Conservation (phyloP, 1,140 invertebrate species). For the Trichogramma pretiosum region DNA sequence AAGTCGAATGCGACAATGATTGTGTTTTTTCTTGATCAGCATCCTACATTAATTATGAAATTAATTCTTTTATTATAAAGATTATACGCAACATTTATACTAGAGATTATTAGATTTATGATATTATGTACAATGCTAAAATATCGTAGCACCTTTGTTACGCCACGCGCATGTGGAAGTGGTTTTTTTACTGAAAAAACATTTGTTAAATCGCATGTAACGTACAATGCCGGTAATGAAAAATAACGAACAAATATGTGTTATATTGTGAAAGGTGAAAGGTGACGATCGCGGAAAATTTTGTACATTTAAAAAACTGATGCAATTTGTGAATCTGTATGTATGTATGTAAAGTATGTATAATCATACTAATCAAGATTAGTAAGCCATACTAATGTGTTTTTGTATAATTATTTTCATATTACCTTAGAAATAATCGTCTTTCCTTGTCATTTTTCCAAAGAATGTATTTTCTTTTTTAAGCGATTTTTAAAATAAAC, state of each 20-base stretch:
- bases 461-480: constrained; percentile 16
- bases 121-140: constrained; percentile 34
- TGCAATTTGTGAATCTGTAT: too few relatives aligned
- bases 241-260: constrained; percentile 27
- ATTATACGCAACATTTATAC: constrained; percentile 31
- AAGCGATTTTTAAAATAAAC: constrained; percentile 11
- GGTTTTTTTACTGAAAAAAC: constrained; percentile 41
- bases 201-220: constrained; percentile 45
- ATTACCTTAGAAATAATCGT: constrained; percentile 9
- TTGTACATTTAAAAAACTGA: constrained; percentile 35
- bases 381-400: constrained; percentile 31
- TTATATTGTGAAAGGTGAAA: constrained; percentile 45
- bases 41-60: too few relatives aligned
- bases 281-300: constrained; percentile 26
- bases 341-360: constrained; percentile 30
- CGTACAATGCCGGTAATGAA: constrained; percentile 26
- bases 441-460: constrained; percentile 19
- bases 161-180: constrained; percentile 32
- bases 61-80: constrained; percentile 25
- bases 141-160: constrained; percentile 44
- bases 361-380: constrained; percentile 29
- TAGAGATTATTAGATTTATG: constrained; percentile 36
- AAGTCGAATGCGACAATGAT: too few relatives aligned
- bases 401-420: constrained; percentile 19
- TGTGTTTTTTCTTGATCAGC: too few relatives aligned